Base-by-base conservation (phyloP, 2,888 invertebrate genomes). In the Oscheius sp. region DNA sequence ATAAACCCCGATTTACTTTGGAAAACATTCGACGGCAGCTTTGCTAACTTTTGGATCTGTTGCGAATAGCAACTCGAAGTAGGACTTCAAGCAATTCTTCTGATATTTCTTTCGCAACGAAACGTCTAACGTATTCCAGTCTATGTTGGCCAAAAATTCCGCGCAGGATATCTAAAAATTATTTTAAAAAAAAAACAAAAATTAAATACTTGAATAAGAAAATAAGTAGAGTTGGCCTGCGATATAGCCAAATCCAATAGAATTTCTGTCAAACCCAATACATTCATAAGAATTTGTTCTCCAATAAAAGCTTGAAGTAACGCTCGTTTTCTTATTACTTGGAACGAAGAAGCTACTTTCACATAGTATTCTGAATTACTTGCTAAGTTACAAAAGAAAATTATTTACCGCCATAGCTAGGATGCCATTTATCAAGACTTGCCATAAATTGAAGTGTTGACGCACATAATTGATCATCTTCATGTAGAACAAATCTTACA, bases 391-490 rank as follows among this genome's bases (percentile, higher is more conserved):
- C 27, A 17, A 45, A 25, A 6, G 25, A 8, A 10, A 5, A 20
- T 39, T 12, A 34, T 5, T 17, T 45, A 61, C 61, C 61, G 25
- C 29, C 15, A 27, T 45, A 29, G 4, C 6, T 23, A 15, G 55
- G 55, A n/a, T 34, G 8, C 53, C 50, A 46, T 48, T 33, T 61
- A 12, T 79, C 78, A 39, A 73, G n/a, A 17, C 39, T 65, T 10
- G 71, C 57, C 45, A 76, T 71, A 37, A 81, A 76, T 20, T 69
- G 70, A 31, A 75, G 67, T 6, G 76, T 76, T 8, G 79, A 69
- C 31, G 73, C 64, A 42, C 70, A 70, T 3, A 80, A 65, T 34
- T 65, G 66, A 31, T 79, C 79, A 61, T 80, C 80, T 48, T 75
- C 75, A 64, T 81, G 74, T 17, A 63, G 48, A n/a, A 79, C 66